These are phyloP conservation scores for Chrysocyon brachyurus DNA, from an alignment of 2,797 vertebrate species.

Conservation along the genomic window DNA sequence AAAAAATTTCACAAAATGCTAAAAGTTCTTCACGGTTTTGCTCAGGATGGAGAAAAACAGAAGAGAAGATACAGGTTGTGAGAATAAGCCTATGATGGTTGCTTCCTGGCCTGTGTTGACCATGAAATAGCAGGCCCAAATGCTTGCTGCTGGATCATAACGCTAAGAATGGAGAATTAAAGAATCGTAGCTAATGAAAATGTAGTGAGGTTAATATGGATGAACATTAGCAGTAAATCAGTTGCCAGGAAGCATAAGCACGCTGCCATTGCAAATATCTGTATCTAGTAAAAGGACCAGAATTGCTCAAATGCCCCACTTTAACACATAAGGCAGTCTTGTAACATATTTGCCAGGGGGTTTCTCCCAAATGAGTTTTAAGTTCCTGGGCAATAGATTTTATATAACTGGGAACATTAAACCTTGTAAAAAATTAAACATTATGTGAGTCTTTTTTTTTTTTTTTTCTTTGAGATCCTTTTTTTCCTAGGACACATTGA, in stretches of 20 bases:
- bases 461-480: not conserved
- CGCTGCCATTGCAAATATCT: not conserved
- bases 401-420: not conserved
- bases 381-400: not conserved
- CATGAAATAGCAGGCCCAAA: rapidly evolving
- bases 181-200: not conserved
- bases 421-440: not conserved
- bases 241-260: not conserved
- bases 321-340: not conserved
- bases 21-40: not conserved
- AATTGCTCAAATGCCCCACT: not conserved
- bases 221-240: too few relatives aligned
- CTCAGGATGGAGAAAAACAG: not conserved
- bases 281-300: not conserved
- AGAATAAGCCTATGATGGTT: not conserved
- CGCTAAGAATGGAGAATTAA: not conserved
- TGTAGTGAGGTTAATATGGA: not conserved
- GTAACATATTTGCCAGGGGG: not conserved
- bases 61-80: too few relatives aligned
- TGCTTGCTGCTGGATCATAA: not conserved
- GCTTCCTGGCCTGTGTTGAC: not conserved
- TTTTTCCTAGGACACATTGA: not conserved
- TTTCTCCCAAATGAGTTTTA: not conserved
- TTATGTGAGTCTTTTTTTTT: not conserved
- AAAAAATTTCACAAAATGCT: not conserved